Percentiles rank a stretch among this genome's conserved stretches.
phyloP scores from a whole-genome alignment of 2,888 invertebrate genomes.

The Nemapogon koenigi region DNA sequence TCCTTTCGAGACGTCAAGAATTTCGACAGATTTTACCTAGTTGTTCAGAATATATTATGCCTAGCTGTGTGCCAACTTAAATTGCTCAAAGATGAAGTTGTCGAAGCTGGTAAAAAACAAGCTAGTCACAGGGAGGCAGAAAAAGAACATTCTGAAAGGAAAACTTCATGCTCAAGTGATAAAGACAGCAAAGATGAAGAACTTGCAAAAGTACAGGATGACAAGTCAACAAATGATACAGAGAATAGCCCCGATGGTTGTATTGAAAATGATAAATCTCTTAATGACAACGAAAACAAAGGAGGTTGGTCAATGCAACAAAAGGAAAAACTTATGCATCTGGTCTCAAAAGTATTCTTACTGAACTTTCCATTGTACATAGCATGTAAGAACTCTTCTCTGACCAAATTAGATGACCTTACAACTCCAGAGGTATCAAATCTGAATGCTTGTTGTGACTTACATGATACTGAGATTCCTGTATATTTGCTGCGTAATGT shows the following conservation, averaged over 20 bases:
- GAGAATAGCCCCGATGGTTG: not conserved
- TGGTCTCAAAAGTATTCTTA: conserved; percentile 86
- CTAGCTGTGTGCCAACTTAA: conserved; percentile 84
- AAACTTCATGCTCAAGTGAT: too few species aligned
- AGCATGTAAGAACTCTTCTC: conserved; percentile 84
- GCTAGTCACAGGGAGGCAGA: too few species aligned
- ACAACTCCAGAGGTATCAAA: conserved; percentile 84
- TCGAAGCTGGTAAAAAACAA: conserved; percentile 38
- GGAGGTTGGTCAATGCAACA: conserved; percentile 81
- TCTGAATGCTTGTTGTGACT: conserved; percentile 84
- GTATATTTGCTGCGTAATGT: conserved; percentile 90
- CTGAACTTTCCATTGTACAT: conserved; percentile 89
- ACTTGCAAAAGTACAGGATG: not conserved
- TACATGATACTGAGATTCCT: conserved; percentile 93
- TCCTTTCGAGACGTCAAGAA: conserved; percentile 92
- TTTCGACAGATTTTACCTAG: conserved; percentile 87
- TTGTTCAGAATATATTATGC: conserved; percentile 87
- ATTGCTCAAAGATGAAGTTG: conserved; percentile 68
- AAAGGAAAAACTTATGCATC: conserved; percentile 85
- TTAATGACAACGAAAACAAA: conserved; percentile 23
- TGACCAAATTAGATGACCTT: conserved; percentile 81
- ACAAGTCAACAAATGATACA: not conserved
- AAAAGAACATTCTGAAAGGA: too few species aligned
- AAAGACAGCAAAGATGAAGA: conserved; percentile 13
- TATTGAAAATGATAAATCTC: conserved; percentile 24